Percentiles rank a stretch among this genome's conserved stretches.
These are phyloP conservation scores for Potorous gilbertii DNA, from an alignment of 2,797 vertebrate species.

Conservation along the genomic window DNA sequence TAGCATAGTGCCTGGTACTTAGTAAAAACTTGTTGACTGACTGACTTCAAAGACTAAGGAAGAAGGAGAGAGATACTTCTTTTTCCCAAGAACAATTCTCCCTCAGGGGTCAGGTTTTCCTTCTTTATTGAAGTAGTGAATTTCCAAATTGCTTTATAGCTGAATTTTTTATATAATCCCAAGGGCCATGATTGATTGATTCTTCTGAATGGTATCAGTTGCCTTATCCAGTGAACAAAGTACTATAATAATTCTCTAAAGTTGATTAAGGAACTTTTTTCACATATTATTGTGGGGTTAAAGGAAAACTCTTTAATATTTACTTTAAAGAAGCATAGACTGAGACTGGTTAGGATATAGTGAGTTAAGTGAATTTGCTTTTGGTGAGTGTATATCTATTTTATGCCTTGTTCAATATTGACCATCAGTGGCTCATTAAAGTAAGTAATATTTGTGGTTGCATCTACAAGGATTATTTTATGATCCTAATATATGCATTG, in stretches of 20 bases:
- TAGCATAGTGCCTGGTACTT: not conserved
- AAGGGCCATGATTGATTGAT: too few species aligned
- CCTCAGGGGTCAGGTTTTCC: not conserved
- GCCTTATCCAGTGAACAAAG: not conserved
- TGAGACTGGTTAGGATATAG: too few species aligned
- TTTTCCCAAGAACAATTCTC: not conserved
- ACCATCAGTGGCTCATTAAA: not conserved
- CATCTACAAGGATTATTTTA: not conserved
- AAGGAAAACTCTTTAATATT: not conserved
- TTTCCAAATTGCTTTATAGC: not conserved
- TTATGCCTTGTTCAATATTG: not conserved
- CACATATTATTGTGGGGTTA: not conserved
- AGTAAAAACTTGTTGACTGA: not conserved
- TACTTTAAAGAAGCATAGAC: not conserved
- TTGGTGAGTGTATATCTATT: not conserved
- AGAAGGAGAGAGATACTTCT: not conserved
- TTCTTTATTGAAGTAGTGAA: not conserved
- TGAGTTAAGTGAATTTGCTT: not conserved
- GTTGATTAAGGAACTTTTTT: not conserved
- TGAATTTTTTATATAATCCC: not conserved
- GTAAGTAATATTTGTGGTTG: not conserved
- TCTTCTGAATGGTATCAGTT: too few species aligned
- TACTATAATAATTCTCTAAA: not conserved
- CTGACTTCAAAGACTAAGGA: not conserved
- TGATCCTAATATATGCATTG: not conserved